These are phyloP conservation scores for Mythimna vitellina DNA, from an alignment of 2,888 invertebrate species.

Conservation along the genomic window DNA sequence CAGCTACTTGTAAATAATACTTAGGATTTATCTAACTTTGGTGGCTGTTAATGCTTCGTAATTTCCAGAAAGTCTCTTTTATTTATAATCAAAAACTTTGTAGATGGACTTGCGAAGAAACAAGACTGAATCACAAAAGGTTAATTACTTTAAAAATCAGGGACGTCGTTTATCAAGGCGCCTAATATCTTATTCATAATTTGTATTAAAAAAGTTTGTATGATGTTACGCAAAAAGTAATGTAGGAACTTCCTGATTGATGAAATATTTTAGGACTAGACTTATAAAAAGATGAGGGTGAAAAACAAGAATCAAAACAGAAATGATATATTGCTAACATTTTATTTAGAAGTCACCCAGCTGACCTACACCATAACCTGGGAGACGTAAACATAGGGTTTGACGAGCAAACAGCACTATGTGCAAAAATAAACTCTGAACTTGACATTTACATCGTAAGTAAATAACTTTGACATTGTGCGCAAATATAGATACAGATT, in stretches of 20 bases:
- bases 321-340: constrained; percentile 10
- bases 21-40: constrained; percentile 22
- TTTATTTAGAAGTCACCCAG: constrained; percentile 24
- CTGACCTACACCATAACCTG: constrained; percentile 20
- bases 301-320: background rate
- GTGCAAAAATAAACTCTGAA: constrained; percentile 14
- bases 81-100: constrained; percentile 42
- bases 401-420: constrained; percentile 2
- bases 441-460: constrained; percentile 1
- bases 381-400: constrained; percentile 7
- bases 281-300: background rate
- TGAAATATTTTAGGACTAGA: constrained; percentile 18
- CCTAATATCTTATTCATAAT: constrained; percentile 31
- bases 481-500: background rate
- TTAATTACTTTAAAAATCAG: constrained; percentile 25
- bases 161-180: constrained; percentile 2
- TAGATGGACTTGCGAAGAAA: constrained; percentile 20
- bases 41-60: constrained; percentile 23
- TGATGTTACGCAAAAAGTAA: constrained; percentile 15
- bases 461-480: constrained; percentile 19
- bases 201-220: constrained; percentile 41
- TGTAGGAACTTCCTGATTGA: constrained; percentile 10
- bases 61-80: constrained; percentile 25
- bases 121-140: constrained; percentile 1
- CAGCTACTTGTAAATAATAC: constrained; percentile 37